Evolutionary conservation across 2,113 vertebrate species (phyloP).

Genomic region (Petromus typicus): DNA sequence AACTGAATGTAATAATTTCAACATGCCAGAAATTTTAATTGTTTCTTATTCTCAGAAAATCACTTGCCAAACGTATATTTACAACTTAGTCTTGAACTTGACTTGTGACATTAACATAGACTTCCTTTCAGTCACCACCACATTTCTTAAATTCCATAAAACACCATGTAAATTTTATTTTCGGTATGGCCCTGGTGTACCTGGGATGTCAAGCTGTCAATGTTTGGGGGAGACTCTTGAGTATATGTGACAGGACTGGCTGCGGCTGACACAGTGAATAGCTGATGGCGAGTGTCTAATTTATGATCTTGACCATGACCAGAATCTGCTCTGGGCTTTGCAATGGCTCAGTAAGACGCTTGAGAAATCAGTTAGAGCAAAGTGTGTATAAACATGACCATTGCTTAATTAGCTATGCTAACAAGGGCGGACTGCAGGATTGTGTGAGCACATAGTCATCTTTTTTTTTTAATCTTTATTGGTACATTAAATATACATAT

Average conservation of each 20-base stretch:
- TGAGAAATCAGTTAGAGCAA: background rate
- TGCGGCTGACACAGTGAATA: background rate
- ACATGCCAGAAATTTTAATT: background rate
- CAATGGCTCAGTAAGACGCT: background rate
- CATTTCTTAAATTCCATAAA: background rate
- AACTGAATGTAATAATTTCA: background rate
- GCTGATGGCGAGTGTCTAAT: background rate
- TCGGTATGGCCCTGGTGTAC: background rate
- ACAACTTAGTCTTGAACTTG: background rate
- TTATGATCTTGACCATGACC: background rate
- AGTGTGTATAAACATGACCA: background rate
- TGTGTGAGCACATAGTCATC: too few relatives aligned
- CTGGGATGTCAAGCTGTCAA: conserved; percentile 5
- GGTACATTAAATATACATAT: too few relatives aligned
- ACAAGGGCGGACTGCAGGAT: background rate
- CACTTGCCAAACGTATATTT: background rate
- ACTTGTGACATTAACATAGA: background rate
- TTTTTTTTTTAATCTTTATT: too few relatives aligned
- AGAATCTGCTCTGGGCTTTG: background rate
- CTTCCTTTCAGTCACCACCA: background rate
- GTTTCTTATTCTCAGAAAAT: background rate
- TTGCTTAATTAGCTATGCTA: background rate
- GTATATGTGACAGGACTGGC: conserved; percentile 9
- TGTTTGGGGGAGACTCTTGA: background rate
- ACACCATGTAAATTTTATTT: conserved; percentile 14